Percentiles rank a stretch among this genome's conserved stretches.
Evolutionary conservation across 2,797 vertebrate genomes (phyloP).

Genomic region (Hipposideros larvatus): DNA sequence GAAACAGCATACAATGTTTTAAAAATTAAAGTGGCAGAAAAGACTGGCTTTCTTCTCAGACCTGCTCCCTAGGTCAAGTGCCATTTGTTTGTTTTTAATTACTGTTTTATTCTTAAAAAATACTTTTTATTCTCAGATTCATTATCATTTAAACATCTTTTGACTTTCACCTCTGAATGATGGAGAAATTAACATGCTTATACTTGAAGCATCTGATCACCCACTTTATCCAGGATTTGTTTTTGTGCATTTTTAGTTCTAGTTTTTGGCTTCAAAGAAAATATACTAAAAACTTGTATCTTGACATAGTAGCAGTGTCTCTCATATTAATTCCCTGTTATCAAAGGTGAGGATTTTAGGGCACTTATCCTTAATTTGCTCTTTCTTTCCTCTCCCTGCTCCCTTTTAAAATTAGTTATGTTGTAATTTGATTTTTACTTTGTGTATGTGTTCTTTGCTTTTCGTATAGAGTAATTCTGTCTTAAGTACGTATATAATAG

Average conservation of each 20-base stretch:
- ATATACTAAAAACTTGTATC: background rate
- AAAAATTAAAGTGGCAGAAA: background rate
- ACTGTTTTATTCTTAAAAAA: slow-evolving; percentile 10
- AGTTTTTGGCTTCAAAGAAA: background rate
- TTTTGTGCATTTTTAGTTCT: slow-evolving; percentile 16
- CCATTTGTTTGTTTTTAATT: slow-evolving; percentile 40
- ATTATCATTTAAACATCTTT: slow-evolving; percentile 25
- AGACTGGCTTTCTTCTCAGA: background rate
- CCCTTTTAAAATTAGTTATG: background rate
- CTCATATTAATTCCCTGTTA: background rate
- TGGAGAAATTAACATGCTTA: background rate
- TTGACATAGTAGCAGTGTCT: background rate
- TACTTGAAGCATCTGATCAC: background rate
- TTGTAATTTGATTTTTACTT: slow-evolving; percentile 52
- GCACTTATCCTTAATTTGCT: slow-evolving; percentile 8
- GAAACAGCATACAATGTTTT: background rate
- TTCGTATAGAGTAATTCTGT: slow-evolving; percentile 7
- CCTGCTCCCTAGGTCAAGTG: background rate
- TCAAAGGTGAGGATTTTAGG: slow-evolving; percentile 31
- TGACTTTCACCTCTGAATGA: slow-evolving; percentile 24
- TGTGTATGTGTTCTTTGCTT: slow-evolving; percentile 5
- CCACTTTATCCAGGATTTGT: too few species aligned
- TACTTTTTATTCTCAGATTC: background rate
- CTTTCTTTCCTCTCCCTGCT: background rate
- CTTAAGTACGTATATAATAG: background rate